A percentile compares a stretch with the other conserved stretches of the same genome.
phyloP scores from a whole-genome alignment of 2,113 vertebrate genomes.

The Silurus glanis region DNA sequence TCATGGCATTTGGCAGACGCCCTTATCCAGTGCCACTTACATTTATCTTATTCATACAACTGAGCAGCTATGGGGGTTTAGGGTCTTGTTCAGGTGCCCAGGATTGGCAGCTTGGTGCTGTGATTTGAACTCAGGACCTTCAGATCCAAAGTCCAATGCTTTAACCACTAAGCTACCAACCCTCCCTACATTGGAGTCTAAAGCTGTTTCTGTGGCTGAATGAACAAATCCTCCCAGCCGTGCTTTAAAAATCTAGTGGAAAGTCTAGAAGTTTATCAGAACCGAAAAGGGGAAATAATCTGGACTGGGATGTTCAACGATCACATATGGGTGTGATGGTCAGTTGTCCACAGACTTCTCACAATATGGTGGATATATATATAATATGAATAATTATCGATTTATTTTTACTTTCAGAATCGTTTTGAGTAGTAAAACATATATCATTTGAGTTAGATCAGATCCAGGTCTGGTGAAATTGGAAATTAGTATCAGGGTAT shows the following conservation, averaged over 20 bases:
- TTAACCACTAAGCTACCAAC: no score
- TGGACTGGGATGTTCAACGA: not conserved
- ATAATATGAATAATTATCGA: not conserved
- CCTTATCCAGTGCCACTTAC: no score
- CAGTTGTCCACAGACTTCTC: not conserved
- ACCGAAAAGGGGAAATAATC: not conserved
- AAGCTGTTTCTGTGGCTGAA: not conserved
- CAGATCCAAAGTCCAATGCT: no score
- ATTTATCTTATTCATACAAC: no score
- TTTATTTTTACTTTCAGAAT: no score
- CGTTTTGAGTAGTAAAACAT: not conserved
- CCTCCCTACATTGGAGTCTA: no score
- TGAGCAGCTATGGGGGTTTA: no score
- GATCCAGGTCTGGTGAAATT: not conserved
- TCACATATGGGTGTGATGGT: not conserved
- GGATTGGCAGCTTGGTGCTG: no score
- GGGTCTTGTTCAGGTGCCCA: no score
- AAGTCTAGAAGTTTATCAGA: not conserved
- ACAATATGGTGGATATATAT: not conserved
- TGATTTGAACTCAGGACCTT: no score
- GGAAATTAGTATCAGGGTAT: no score
- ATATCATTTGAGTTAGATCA: not conserved
- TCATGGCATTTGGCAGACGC: no score
- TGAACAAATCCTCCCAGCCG: not conserved
- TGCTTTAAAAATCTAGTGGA: not conserved